Evolutionary conservation across 2,797 vertebrate genomes (phyloP).

Genomic region (Tokudaia muenninki): DNA sequence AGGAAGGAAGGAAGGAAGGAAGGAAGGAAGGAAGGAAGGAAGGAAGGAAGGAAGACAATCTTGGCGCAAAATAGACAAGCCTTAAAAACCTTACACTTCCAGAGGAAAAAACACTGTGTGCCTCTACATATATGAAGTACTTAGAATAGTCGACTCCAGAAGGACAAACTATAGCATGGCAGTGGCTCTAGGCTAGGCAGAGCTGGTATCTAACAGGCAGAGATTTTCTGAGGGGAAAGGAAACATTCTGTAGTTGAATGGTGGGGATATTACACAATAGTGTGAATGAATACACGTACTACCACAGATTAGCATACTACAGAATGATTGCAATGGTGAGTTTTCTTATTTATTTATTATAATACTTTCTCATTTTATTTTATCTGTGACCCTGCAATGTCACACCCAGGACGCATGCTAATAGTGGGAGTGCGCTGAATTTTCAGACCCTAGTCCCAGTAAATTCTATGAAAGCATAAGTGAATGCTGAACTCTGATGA

Average conservation of each 20-base stretch:
- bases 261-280: neutral
- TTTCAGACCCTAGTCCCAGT: neutral
- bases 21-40: too few relatives aligned
- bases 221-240: neutral
- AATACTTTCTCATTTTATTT: neutral
- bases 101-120: neutral
- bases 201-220: neutral
- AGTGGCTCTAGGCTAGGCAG: neutral
- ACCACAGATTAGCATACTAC: neutral
- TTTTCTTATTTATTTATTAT: neutral
- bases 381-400: neutral
- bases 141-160: neutral
- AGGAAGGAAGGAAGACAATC: neutral
- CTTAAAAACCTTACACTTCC: neutral
- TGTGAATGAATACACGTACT: neutral
- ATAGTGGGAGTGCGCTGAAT: too few relatives aligned
- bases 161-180: neutral
- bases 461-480: neutral
- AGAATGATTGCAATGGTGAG: neutral
- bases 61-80: neutral
- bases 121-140: neutral
- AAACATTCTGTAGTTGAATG: neutral
- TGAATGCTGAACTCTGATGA: neutral
- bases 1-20: too few relatives aligned
- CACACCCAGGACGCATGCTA: neutral